Conservation (phyloP, 2,113 vertebrate genomes). For the Amphilophus citrinellus region DNA sequence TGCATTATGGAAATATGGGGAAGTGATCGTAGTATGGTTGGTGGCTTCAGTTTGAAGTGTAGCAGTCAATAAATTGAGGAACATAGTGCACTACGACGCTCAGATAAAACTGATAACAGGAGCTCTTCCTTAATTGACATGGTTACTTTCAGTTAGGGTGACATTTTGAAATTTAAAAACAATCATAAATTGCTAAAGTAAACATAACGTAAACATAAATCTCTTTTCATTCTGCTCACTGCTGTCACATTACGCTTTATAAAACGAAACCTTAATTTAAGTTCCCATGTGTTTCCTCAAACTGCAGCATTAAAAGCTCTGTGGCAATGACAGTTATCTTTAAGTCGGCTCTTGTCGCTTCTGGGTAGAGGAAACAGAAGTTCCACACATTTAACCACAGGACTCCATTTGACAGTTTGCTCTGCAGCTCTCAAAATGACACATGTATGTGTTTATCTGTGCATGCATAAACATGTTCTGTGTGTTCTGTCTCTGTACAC, state of each 20-base stretch:
- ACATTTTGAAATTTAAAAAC: background rate
- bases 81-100: background rate
- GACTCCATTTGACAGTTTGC: background rate
- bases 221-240: background rate
- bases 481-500: background rate
- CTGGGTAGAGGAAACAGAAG: conserved; percentile 33
- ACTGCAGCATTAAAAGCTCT: background rate
- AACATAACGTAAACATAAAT: background rate
- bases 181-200: background rate
- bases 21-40: background rate
- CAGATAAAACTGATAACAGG: background rate
- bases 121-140: background rate
- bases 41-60: background rate
- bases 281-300: background rate
- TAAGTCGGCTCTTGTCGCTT: background rate
- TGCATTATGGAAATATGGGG: background rate
- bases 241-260: background rate
- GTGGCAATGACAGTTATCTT: background rate
- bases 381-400: conserved; percentile 42
- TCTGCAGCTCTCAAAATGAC: background rate
- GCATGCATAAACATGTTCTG: background rate
- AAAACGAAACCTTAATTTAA: background rate
- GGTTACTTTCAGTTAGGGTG: background rate
- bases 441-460: background rate
- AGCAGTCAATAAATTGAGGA: background rate